Conservation (phyloP, 1,140 invertebrate species). For the Micrasema longulum region DNA sequence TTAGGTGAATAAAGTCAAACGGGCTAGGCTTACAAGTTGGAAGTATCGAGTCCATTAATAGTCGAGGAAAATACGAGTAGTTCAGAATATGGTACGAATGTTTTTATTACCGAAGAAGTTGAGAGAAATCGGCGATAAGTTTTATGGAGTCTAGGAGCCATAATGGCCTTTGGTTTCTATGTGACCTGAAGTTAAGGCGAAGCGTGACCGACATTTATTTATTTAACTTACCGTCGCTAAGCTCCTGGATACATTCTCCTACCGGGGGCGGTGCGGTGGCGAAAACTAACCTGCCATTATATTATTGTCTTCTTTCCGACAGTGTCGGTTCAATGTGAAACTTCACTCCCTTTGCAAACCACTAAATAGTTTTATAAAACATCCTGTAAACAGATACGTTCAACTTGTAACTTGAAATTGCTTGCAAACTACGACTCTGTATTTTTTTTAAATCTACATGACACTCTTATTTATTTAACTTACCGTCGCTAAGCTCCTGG, state of each 20-base stretch:
- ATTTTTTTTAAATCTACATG: no score
- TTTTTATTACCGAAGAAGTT: conserved; percentile 50
- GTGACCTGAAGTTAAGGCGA: conserved; percentile 53
- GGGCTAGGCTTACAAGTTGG: conserved; percentile 41
- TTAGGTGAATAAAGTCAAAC: conserved; percentile 47
- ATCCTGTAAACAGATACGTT: no score
- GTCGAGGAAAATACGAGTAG: conserved; percentile 11
- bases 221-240: conserved; percentile 45
- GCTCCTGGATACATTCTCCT: conserved; percentile 7
- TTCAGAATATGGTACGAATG: conserved; percentile 12
- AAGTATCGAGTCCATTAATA: conserved; percentile 41
- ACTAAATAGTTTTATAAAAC: no score
- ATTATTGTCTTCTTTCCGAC: neutral
- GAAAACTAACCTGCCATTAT: conserved; percentile 6
- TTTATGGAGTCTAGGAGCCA: conserved; percentile 48
- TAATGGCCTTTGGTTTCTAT: conserved; percentile 53
- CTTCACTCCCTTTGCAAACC: neutral
- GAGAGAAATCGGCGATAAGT: conserved; percentile 47
- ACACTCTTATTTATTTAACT: conserved; percentile 55
- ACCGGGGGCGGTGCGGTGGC: neutral
- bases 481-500: conserved; percentile 12
- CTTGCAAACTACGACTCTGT: no score
- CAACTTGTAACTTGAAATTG: no score
- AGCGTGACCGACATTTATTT: conserved; percentile 55
- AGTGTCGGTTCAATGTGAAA: neutral